Evolutionary conservation across 2,888 invertebrate genomes (phyloP), one percentile per base, ranked within the genome.

Genomic region (Hemaris fuciformis): DNA sequence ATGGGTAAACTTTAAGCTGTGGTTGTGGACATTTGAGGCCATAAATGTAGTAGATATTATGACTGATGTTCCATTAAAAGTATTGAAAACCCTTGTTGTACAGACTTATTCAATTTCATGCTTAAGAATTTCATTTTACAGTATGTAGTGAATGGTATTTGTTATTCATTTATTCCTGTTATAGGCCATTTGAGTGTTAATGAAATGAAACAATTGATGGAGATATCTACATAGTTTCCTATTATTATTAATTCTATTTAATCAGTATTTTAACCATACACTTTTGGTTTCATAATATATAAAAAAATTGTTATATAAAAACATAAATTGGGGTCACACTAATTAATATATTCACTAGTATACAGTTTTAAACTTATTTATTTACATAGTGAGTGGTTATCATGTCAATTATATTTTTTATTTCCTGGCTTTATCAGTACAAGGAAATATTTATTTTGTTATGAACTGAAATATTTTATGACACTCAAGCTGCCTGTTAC

Each of bases 1-100:
- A 78, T 76, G 76, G 79, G 75, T 78, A 73, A 74, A 76, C 66
- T 74, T 73, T 83, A 79, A 79, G 77, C 74, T 80, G 83, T 83
- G 85, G 81, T 84, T 86, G 84, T 87, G 83, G 85, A 84, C 48
- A 60, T 62, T 74, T 74, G 81, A 85, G 84, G 83, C 85, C 87
- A 87, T 86, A 85, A 74, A 76, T 74, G 70, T 60, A 60, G 53
- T 76, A 77, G 73, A 77, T 79, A 53, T 53, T 53, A 79, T 79
- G 85, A 84, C 85, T 87, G 85, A 87, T 78, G 79, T 73, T 79
- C 67, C 74, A 75, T 42, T 41, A 25, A 18, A 48, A 60, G 38
- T 60, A 43, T 59, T 31, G 22, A 43, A 69, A 66, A 62, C 61
- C 65, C 62, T 70, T 77, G 72, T 77, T 80, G 80, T 81, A 79